A percentile compares a stretch with the other conserved stretches of the same genome.
Conservation (phyloP, 2,113 vertebrate species). For the Leiothrix lutea region DNA sequence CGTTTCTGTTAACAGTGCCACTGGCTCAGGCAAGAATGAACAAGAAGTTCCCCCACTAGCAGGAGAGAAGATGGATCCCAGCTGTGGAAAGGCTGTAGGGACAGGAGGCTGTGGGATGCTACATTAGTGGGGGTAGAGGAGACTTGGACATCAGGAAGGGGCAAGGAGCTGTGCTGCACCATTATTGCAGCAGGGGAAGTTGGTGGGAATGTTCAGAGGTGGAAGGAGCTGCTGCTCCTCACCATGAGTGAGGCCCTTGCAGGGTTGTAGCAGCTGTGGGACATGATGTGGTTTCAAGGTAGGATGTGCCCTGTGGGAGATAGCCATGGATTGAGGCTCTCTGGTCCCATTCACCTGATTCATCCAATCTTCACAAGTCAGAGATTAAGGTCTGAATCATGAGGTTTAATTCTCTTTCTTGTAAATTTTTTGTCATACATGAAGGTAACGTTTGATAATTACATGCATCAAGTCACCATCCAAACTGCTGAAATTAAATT, state of each 20-base stretch:
- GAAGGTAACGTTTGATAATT: background rate
- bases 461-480: background rate
- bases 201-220: background rate
- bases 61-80: background rate
- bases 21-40: background rate
- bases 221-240: background rate
- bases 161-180: background rate
- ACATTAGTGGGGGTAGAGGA: background rate
- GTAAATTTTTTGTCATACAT: background rate
- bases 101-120: background rate
- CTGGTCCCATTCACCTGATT: background rate
- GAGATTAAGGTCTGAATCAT: slow-evolving; percentile 37
- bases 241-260: background rate
- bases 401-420: slow-evolving; percentile 8
- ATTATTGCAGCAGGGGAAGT: accelerated
- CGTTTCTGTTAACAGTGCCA: background rate
- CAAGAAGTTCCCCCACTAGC: background rate
- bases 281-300: background rate
- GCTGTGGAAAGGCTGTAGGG: background rate
- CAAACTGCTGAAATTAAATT: background rate
- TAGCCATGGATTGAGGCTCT: background rate
- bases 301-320: background rate
- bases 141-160: background rate
- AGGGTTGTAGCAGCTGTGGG: accelerated
- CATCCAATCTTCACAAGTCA: background rate